Conservation (phyloP, 2,888 invertebrate genomes). For the Mythimna loreyi region DNA sequence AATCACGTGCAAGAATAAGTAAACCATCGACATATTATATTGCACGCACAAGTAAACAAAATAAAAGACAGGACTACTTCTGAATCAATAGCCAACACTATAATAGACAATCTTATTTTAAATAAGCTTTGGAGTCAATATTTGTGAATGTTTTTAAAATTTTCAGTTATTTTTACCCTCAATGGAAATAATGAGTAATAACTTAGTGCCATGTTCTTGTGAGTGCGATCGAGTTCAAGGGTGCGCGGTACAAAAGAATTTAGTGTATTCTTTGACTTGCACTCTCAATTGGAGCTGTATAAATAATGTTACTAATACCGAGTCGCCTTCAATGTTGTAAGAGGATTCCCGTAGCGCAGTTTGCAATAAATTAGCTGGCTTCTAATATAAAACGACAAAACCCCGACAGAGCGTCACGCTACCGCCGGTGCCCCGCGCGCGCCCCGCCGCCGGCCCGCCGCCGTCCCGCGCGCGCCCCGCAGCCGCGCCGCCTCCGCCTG, state of each 20-base stretch:
- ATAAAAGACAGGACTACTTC: not conserved
- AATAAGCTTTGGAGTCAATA: not conserved
- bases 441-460: conserved; percentile 68
- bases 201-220: not conserved
- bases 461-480: conserved; percentile 70
- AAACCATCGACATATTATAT: no score
- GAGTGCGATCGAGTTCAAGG: conserved; percentile 11
- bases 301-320: conserved; percentile 72
- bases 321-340: conserved; percentile 75
- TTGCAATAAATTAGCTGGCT: conserved; percentile 90
- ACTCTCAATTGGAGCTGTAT: conserved; percentile 61
- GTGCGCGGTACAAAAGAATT: conserved; percentile 18
- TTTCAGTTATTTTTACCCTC: not conserved
- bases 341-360: conserved; percentile 84
- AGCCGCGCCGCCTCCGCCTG: conserved; percentile 78
- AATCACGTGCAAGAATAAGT: no score
- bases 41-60: not conserved
- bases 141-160: not conserved
- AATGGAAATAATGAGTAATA: not conserved
- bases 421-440: conserved; percentile 57
- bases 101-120: not conserved
- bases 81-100: not conserved
- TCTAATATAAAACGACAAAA: conserved; percentile 91
- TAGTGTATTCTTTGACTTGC: conserved; percentile 37
- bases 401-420: conserved; percentile 81